Conservation (phyloP, 2,888 invertebrate species). For the Pheosia tremula region DNA sequence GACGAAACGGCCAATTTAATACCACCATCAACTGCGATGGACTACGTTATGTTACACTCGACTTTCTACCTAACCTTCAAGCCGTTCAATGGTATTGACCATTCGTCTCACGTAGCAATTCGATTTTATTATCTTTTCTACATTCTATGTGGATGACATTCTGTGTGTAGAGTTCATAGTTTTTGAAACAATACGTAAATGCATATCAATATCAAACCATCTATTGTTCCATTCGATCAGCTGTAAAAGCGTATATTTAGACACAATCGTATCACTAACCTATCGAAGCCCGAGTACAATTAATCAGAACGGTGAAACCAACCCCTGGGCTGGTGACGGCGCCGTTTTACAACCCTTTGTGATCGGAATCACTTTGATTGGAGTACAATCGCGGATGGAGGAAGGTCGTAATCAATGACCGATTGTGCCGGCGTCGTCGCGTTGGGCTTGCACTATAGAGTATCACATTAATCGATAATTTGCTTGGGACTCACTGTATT, state of each 20-base stretch:
- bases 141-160: conserved; percentile 6
- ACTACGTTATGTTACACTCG: too few species aligned
- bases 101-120: neutral
- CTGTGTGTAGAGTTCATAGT: neutral
- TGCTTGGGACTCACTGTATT: neutral
- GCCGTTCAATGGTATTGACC: too few species aligned
- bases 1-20: too few species aligned
- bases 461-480: conserved; percentile 43
- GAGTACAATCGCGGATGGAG: conserved; percentile 60
- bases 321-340: conserved; percentile 58
- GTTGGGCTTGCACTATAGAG: conserved; percentile 41
- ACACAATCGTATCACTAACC: conserved; percentile 37
- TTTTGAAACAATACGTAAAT: conserved; percentile 18
- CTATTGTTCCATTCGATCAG: conserved; percentile 33
- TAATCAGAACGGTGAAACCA: conserved; percentile 58
- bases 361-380: conserved; percentile 74
- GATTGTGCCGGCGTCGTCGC: conserved; percentile 54
- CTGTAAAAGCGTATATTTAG: conserved; percentile 40
- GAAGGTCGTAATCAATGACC: conserved; percentile 66
- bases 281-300: conserved; percentile 58
- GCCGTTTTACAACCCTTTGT: conserved; percentile 76
- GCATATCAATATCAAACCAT: conserved; percentile 27
- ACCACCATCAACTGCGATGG: too few species aligned
- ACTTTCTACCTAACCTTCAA: too few species aligned
- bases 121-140: conserved; percentile 4